Conservation (phyloP, 2,888 invertebrate genomes). For the Rhimphoctona megacephalus region DNA sequence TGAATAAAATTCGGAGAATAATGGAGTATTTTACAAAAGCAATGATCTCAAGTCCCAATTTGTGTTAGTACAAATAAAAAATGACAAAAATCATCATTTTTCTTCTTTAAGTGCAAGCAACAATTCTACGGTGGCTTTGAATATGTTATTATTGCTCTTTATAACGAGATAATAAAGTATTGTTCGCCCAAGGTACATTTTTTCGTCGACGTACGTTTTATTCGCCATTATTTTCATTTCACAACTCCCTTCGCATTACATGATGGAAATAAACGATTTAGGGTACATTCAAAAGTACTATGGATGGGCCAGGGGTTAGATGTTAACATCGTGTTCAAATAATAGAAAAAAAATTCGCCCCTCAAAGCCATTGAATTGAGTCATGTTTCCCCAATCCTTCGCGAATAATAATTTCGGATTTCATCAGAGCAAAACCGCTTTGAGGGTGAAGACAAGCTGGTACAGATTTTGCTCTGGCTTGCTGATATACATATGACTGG, state of each 20-base stretch:
- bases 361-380: slow-evolving; percentile 5
- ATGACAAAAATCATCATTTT: neutral
- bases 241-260: neutral
- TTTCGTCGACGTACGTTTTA: neutral
- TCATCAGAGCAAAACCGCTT: slow-evolving; percentile 31
- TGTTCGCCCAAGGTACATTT: neutral
- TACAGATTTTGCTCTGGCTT: slow-evolving; percentile 26
- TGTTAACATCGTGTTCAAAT: slow-evolving; percentile 9
- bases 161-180: neutral
- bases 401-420: slow-evolving; percentile 37
- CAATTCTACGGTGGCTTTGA: neutral
- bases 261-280: neutral
- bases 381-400: slow-evolving; percentile 10
- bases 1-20: neutral
- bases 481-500: neutral
- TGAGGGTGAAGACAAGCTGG: slow-evolving; percentile 14
- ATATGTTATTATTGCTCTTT: neutral
- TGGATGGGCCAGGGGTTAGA: slow-evolving; percentile 12
- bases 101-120: neutral
- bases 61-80: neutral
- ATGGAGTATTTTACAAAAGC: neutral
- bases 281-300: neutral
- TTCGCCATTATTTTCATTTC: neutral
- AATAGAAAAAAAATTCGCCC: slow-evolving; percentile 25
- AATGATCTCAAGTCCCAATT: neutral